These are phyloP conservation scores for Scolopax bukidnonensis DNA, from an alignment of 2,797 vertebrate species.

Conservation along the genomic window DNA sequence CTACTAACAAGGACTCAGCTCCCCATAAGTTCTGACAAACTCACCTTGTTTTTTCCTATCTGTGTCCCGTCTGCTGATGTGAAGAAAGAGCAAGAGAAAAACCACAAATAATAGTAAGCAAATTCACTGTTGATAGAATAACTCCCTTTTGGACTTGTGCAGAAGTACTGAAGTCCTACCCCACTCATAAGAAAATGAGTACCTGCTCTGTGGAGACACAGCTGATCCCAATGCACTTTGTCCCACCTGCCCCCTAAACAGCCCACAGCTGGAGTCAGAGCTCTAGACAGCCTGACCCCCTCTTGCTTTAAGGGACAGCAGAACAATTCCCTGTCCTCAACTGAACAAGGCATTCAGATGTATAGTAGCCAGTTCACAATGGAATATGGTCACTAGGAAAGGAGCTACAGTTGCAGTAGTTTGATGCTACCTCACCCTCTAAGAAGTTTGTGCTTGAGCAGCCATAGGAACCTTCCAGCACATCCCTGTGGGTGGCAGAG, in stretches of 20 bases:
- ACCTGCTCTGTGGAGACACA: background rate
- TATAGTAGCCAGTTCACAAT: accelerated
- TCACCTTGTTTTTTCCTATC: background rate
- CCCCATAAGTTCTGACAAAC: background rate
- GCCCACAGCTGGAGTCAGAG: background rate
- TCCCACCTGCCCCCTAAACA: background rate
- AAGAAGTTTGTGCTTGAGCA: background rate
- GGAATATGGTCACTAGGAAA: background rate
- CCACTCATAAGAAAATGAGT: background rate
- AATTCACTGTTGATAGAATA: background rate
- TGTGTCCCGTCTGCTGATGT: background rate
- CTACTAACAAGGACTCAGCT: background rate
- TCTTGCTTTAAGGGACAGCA: background rate
- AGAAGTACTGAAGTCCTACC: background rate
- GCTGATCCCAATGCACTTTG: background rate
- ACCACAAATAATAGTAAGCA: background rate
- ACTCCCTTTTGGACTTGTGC: background rate
- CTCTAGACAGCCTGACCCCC: background rate
- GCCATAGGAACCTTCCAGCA: background rate
- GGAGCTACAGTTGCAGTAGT: background rate
- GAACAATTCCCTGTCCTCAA: background rate
- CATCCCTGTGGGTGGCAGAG: accelerated
- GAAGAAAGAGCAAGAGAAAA: background rate
- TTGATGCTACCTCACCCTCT: background rate
- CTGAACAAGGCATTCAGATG: background rate